Percentiles rank a stretch among this genome's conserved stretches.
phyloP scores from a whole-genome alignment of 2,797 vertebrate genomes.

The Sphenodon punctatus region DNA sequence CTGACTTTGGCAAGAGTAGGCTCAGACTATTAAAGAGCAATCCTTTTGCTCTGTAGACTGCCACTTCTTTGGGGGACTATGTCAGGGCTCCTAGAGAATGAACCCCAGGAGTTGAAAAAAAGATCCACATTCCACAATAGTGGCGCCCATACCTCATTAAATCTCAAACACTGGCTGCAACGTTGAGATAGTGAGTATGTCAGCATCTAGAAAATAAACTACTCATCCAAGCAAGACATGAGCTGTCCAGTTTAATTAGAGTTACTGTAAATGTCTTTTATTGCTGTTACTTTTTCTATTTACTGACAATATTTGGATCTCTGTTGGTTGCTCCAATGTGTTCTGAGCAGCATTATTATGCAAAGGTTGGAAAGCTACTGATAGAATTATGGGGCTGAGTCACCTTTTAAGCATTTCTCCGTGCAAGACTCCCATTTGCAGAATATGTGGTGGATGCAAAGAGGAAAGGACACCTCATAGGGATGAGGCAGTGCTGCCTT shows the following conservation, averaged over 20 bases:
- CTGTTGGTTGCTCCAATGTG: rapidly evolving
- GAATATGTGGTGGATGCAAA: neutral
- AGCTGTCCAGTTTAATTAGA: neutral
- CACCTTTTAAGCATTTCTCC: neutral
- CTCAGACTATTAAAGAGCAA: neutral
- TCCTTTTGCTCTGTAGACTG: neutral
- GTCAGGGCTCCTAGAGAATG: neutral
- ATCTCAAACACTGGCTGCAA: neutral
- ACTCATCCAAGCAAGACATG: neutral
- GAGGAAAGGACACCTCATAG: no score
- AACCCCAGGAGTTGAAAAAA: no score
- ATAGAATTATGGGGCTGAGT: neutral
- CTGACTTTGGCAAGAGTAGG: neutral
- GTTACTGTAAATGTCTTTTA: neutral
- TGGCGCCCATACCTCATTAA: conserved; percentile 28
- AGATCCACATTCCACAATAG: neutral
- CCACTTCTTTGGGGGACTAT: neutral
- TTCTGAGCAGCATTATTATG: rapidly evolving
- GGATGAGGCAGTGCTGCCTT: no score
- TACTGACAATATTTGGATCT: neutral
- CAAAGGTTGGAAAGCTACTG: neutral
- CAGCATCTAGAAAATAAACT: conserved; percentile 4
- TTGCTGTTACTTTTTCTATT: rapidly evolving
- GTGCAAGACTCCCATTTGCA: neutral
- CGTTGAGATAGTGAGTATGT: neutral